A percentile compares a stretch with the other conserved stretches of the same genome.
Evolutionary conservation across 2,113 vertebrate genomes (phyloP).

Genomic region (Psittacara wagleri): DNA sequence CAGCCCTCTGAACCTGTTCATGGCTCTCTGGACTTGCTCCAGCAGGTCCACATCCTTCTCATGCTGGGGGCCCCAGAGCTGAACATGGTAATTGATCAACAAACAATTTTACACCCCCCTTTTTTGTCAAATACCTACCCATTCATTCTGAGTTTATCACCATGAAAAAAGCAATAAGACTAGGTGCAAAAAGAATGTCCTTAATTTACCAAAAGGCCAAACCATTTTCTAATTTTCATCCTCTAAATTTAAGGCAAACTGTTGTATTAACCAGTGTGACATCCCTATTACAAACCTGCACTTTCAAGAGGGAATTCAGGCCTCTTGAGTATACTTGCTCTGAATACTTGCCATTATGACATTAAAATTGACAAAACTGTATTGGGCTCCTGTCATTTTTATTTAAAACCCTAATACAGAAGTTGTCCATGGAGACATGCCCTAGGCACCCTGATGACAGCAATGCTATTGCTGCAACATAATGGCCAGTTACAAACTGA

Average conservation of each 20-base stretch:
- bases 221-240: constrained; percentile 8
- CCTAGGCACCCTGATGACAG: constrained; percentile 33
- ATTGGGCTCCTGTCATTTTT: constrained; percentile 51
- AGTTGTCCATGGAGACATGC: not conserved
- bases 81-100: not conserved
- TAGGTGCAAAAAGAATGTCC: not conserved
- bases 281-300: not conserved
- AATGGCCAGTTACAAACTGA: constrained; percentile 43
- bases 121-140: not conserved
- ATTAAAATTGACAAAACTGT: constrained; percentile 60
- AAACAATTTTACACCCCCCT: not conserved
- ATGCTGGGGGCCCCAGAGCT: not conserved
- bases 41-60: not conserved
- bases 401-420: constrained; percentile 56
- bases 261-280: not conserved
- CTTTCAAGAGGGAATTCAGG: not conserved
- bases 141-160: not conserved
- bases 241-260: not conserved
- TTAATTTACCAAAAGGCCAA: constrained; percentile 5
- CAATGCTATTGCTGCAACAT: constrained; percentile 31
- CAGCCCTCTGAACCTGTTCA: not conserved
- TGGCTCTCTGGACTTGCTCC: not conserved
- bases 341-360: constrained; percentile 3
- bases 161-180: not conserved
- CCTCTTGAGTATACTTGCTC: constrained; percentile 28